Percentiles rank a stretch among this genome's conserved stretches.
Evolutionary conservation across 2,797 vertebrate species (phyloP).

Genomic region (Falco naumanni): DNA sequence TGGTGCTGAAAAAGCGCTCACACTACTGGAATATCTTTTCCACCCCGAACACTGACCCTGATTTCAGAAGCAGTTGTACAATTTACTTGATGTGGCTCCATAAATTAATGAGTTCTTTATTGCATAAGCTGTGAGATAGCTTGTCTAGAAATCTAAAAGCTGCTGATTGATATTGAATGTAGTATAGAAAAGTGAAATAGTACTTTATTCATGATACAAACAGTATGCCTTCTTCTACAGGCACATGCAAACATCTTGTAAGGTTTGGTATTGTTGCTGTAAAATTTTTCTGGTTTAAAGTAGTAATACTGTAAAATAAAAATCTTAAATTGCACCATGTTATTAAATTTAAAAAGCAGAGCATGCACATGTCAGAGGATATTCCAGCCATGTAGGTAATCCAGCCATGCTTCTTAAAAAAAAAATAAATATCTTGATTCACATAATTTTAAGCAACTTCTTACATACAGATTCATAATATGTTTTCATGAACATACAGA

Average conservation of each 20-base stretch:
- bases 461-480: not conserved
- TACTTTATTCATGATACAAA: not conserved
- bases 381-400: not conserved
- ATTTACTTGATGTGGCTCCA: not conserved
- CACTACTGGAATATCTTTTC: not conserved
- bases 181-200: not conserved
- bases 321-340: not conserved
- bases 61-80: not conserved
- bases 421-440: not conserved
- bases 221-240: not conserved
- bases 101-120: not conserved
- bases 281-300: not conserved
- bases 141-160: not conserved
- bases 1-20: not conserved
- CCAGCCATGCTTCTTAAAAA: not conserved
- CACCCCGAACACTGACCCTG: not conserved
- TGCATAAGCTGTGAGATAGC: not conserved
- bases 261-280: not conserved
- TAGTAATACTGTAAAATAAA: not conserved
- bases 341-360: not conserved
- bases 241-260: not conserved
- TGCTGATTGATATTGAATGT: not conserved
- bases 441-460: not conserved
- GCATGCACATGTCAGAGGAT: not conserved
- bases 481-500: not conserved